Conservation (phyloP, 1,140 invertebrate species). For the Pseudomyrmex dendroicus region DNA sequence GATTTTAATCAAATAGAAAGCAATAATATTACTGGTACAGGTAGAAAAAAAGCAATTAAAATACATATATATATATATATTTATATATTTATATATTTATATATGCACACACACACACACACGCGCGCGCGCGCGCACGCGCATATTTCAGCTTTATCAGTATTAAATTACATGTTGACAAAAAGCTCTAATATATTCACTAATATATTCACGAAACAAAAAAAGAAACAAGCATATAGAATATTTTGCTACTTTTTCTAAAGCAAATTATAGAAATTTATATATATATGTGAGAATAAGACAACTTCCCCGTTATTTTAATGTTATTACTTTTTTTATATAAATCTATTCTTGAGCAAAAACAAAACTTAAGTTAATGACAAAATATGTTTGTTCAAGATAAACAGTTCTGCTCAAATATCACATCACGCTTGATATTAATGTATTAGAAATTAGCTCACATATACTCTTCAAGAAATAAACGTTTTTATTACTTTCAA, state of each 20-base stretch:
- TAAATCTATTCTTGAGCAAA: constrained; percentile 52
- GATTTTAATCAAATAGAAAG: constrained; percentile 67
- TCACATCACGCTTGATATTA: constrained; percentile 15
- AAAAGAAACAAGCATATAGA: constrained; percentile 16
- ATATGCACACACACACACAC: neutral
- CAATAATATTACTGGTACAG: constrained; percentile 67
- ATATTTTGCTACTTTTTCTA: constrained; percentile 1
- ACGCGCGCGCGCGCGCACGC: neutral
- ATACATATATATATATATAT: neutral
- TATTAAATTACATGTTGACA: constrained; percentile 28
- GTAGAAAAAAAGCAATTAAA: constrained; percentile 56
- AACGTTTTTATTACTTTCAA: neutral
- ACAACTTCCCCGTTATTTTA: constrained; percentile 30
- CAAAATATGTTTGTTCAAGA: constrained; percentile 21
- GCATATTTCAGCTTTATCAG: constrained; percentile 35
- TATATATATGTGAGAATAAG: neutral
- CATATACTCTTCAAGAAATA: too few species aligned
- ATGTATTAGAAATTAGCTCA: constrained; percentile 28
- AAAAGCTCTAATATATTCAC: constrained; percentile 46
- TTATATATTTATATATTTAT: too few species aligned
- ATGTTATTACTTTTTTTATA: constrained; percentile 72
- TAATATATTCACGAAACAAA: constrained; percentile 43
- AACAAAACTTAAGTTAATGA: constrained; percentile 21
- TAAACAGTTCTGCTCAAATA: constrained; percentile 10
- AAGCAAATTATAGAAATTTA: constrained; percentile 22